Evolutionary conservation across 1,140 invertebrate genomes (phyloP).

Genomic region (Pissodes strobi): DNA sequence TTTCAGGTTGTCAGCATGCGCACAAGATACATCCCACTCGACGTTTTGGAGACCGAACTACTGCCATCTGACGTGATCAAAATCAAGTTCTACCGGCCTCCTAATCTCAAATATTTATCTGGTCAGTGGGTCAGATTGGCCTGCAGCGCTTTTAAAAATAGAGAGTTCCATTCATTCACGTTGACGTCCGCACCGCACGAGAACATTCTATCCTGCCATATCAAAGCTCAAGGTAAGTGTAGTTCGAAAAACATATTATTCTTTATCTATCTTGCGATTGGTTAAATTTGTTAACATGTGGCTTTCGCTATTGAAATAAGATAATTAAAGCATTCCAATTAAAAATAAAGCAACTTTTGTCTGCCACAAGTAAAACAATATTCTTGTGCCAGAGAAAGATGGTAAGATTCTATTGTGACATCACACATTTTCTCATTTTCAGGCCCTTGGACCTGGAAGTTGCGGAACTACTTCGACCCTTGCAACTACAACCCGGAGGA

Average conservation of each 20-base stretch:
- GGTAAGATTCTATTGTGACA: no score
- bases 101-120: constrained; percentile 95
- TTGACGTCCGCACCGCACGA: constrained; percentile 98
- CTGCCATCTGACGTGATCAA: constrained; percentile 95
- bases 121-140: constrained; percentile 88
- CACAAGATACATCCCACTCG: constrained; percentile 91
- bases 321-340: no score
- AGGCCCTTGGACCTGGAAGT: constrained; percentile 98
- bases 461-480: constrained; percentile 95
- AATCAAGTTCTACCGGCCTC: constrained; percentile 90
- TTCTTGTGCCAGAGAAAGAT: no score
- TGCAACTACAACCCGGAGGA: constrained; percentile 89
- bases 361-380: no score
- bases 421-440: constrained; percentile 4
- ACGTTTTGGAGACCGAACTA: constrained; percentile 93
- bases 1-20: constrained; percentile 82
- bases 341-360: no score
- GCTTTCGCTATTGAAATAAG: no score
- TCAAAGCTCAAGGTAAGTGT: constrained; percentile 90
- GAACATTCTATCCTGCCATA: constrained; percentile 95
- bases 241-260: no score
- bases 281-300: no score
- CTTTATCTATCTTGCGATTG: no score
- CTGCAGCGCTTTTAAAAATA: constrained; percentile 88
- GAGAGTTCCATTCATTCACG: constrained; percentile 98